Percentiles rank a stretch among this genome's conserved stretches.
Conservation (phyloP, 2,888 invertebrate genomes). For the Rhabditoides inermis region DNA sequence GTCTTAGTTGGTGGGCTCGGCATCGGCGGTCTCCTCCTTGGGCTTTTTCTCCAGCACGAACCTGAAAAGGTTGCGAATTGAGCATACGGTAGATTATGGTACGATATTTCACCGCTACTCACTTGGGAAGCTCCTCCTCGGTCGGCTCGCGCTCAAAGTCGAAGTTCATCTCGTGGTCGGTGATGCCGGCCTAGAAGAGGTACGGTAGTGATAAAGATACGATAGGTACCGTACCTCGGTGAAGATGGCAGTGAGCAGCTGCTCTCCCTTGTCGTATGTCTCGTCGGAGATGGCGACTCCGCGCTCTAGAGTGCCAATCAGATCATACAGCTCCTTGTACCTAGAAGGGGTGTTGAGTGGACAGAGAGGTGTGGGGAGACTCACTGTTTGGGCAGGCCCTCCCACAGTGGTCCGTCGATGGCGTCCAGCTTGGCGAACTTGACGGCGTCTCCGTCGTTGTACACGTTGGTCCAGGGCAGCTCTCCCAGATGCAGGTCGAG, state of each 20-base stretch:
- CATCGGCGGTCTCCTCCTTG: not conserved
- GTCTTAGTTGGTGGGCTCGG: not conserved
- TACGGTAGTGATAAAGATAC: not conserved
- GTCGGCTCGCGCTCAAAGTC: conserved; percentile 41
- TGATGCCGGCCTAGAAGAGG: conserved; percentile 13
- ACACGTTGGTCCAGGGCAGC: conserved; percentile 43
- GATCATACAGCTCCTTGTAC: conserved; percentile 18
- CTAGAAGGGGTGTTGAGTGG: conserved; percentile 9
- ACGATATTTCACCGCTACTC: not conserved
- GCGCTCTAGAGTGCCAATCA: conserved; percentile 6
- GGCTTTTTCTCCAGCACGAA: not conserved
- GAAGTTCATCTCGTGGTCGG: conserved; percentile 32
- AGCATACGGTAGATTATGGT: not conserved
- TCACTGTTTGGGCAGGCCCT: conserved; percentile 13
- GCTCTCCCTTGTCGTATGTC: conserved; percentile 8
- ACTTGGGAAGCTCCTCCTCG: conserved; percentile 32
- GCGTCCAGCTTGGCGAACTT: conserved; percentile 8
- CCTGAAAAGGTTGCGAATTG: not conserved
- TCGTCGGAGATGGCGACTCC: conserved; percentile 4
- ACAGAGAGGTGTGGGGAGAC: not conserved
- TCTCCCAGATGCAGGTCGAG: conserved; percentile 23
- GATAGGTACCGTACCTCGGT: not conserved
- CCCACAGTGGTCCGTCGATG: conserved; percentile 4
- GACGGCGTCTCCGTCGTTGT: conserved; percentile 14
- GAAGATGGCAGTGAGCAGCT: conserved; percentile 14